Evolutionary conservation across 1,140 invertebrate species (phyloP).

Genomic region (Drosophila mojavensis): DNA sequence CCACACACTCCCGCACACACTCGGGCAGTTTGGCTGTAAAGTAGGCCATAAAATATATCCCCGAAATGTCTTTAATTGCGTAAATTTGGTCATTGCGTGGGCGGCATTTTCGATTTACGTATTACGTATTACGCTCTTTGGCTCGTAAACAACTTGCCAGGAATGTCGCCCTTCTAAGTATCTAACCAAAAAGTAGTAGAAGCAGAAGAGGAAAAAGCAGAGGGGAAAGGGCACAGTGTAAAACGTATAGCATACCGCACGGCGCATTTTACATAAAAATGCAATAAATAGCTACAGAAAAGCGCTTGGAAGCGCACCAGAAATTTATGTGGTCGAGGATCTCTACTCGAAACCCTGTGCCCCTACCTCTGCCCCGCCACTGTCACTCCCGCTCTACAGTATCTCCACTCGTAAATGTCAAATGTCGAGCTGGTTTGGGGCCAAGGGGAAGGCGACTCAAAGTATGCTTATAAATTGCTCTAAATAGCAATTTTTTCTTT

Average conservation of each 20-base stretch:
- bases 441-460: slow-evolving; percentile 53
- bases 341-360: slow-evolving; percentile 29
- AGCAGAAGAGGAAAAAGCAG: neutral
- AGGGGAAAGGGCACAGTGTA: neutral
- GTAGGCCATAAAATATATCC: slow-evolving; percentile 51
- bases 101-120: slow-evolving; percentile 63
- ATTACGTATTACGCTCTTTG: slow-evolving; percentile 46
- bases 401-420: slow-evolving; percentile 74
- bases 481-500: slow-evolving; percentile 66
- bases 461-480: slow-evolving; percentile 81
- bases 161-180: slow-evolving; percentile 42
- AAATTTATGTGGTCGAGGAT: slow-evolving; percentile 70
- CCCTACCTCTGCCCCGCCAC: neutral
- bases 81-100: slow-evolving; percentile 59
- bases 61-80: slow-evolving; percentile 63
- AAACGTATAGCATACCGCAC: slow-evolving; percentile 52
- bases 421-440: slow-evolving; percentile 55
- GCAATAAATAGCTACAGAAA: slow-evolving; percentile 77
- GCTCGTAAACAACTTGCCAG: slow-evolving; percentile 71
- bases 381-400: slow-evolving; percentile 21
- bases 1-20: neutral
- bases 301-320: slow-evolving; percentile 46
- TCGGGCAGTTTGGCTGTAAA: slow-evolving; percentile 6
- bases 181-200: slow-evolving; percentile 23
- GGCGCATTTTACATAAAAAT: slow-evolving; percentile 81